These are phyloP conservation scores for Ctenicera cuprea DNA, from an alignment of 2,888 invertebrate genomes.

Conservation along the genomic window DNA sequence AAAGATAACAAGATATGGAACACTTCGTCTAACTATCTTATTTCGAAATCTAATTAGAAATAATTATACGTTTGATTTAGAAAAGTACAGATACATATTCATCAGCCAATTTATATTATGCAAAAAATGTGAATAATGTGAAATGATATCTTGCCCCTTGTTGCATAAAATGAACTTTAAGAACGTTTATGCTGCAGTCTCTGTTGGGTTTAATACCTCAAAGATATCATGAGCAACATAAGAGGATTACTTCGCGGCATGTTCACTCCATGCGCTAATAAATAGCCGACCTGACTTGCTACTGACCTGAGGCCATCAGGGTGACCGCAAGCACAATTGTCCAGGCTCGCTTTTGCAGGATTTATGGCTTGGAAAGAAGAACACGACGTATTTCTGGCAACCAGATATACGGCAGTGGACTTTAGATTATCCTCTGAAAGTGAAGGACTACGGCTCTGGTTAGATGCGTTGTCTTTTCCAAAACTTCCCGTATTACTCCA, in stretches of 20 bases:
- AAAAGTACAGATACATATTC: too few species aligned
- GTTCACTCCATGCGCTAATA: conserved; percentile 45
- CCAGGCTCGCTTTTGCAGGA: conserved; percentile 46
- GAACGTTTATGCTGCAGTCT: conserved; percentile 3
- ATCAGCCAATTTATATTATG: too few species aligned
- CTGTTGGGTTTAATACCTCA: conserved; percentile 7
- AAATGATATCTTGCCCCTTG: not conserved
- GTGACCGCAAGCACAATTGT: conserved; percentile 50
- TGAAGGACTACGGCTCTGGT: conserved; percentile 6
- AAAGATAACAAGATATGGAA: too few species aligned
- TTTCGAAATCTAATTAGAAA: too few species aligned
- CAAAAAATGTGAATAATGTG: not conserved
- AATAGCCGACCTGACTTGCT: conserved; percentile 50
- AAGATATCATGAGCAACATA: conserved; percentile 29
- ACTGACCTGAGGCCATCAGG: conserved; percentile 50
- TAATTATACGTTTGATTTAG: too few species aligned
- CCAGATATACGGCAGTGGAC: conserved; percentile 37
- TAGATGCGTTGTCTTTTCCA: not conserved
- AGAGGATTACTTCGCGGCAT: conserved; percentile 41
- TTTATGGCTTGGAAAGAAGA: conserved; percentile 48
- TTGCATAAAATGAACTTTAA: not conserved
- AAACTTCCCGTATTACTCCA: too few species aligned
- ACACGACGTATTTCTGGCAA: conserved; percentile 44
- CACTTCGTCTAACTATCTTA: too few species aligned
- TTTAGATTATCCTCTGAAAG: conserved; percentile 33